These are phyloP conservation scores for Hyperopisus bebe DNA, from an alignment of 2,113 vertebrate species.

Conservation along the genomic window DNA sequence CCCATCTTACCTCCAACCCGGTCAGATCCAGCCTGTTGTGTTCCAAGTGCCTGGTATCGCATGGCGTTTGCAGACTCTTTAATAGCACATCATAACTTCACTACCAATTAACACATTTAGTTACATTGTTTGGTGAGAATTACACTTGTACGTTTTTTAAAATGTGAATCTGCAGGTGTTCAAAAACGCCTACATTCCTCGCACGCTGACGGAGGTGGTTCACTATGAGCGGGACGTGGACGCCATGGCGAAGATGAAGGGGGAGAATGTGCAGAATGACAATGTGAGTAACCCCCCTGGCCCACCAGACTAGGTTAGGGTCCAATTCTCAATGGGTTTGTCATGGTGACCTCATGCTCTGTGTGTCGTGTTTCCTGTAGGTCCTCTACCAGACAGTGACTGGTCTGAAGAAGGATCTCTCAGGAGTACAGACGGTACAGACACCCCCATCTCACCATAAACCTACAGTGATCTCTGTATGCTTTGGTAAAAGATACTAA, in stretches of 20 bases:
- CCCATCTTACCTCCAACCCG: background rate
- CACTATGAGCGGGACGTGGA: slow-evolving; percentile 88
- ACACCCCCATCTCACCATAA: background rate
- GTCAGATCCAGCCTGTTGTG: background rate
- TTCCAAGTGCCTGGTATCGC: background rate
- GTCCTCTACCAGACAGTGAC: slow-evolving; percentile 91
- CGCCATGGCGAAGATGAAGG: slow-evolving; percentile 64
- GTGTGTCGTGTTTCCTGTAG: slow-evolving; percentile 52
- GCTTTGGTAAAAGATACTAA: background rate
- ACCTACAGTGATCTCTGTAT: background rate
- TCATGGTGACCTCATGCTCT: background rate
- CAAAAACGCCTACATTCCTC: slow-evolving; percentile 87
- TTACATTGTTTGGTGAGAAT: background rate
- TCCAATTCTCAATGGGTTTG: background rate
- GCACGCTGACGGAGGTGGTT: slow-evolving; percentile 86
- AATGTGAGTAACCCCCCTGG: slow-evolving; percentile 58
- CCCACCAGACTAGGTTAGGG: background rate
- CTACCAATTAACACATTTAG: background rate
- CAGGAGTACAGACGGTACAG: slow-evolving; percentile 82
- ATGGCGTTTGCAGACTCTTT: background rate
- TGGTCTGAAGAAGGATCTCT: slow-evolving; percentile 88
- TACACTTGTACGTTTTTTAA: background rate
- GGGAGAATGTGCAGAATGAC: slow-evolving; percentile 69
- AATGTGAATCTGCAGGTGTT: slow-evolving; percentile 70
- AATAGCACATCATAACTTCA: background rate